Evolutionary conservation across 2,113 vertebrate species (phyloP).

Genomic region (Eptesicus fuscus): DNA sequence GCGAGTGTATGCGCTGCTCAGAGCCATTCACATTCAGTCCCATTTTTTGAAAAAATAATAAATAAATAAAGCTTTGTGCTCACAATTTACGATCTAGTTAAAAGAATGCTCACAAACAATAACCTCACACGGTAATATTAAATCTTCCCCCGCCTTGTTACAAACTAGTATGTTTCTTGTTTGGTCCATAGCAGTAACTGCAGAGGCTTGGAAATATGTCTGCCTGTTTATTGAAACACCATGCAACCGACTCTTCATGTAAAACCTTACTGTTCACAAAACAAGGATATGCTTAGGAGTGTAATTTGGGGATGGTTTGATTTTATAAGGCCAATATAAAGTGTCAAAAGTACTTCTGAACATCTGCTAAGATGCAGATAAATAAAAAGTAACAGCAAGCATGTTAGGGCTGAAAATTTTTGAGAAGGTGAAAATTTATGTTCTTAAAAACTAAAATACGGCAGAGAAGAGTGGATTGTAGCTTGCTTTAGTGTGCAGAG

Average conservation of each 20-base stretch:
- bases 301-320: slow-evolving; percentile 9
- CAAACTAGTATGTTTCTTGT: slow-evolving; percentile 2
- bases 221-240: slow-evolving; percentile 2
- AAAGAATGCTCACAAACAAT: neutral
- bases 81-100: neutral
- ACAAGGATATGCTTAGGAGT: neutral
- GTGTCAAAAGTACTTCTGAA: neutral
- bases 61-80: neutral
- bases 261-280: neutral
- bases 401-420: neutral
- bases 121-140: neutral
- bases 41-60: neutral
- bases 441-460: neutral
- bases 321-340: slow-evolving; percentile 2
- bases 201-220: neutral
- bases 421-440: neutral
- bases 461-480: neutral
- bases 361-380: slow-evolving; percentile 15
- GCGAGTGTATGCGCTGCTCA: neutral
- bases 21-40: neutral
- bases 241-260: neutral
- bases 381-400: neutral
- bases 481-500: neutral
- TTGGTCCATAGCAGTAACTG: neutral
- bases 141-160: neutral